Evolutionary conservation across 1,140 invertebrate species (phyloP).

Genomic region (Arion vulgaris): DNA sequence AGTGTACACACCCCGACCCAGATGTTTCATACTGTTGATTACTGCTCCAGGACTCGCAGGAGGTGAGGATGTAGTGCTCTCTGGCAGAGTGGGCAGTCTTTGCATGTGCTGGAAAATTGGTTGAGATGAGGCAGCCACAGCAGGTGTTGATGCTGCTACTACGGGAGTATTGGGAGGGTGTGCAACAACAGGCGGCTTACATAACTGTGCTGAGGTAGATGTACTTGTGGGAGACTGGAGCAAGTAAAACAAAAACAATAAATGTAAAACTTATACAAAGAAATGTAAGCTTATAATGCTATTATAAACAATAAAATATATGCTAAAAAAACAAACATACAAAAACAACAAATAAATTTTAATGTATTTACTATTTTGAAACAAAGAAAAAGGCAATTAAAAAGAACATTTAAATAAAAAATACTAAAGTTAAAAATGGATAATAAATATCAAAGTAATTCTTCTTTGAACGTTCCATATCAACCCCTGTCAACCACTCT

Average conservation of each 20-base stretch:
- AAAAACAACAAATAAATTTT: no score
- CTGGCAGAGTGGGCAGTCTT: constrained; percentile 36
- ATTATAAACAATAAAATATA: no score
- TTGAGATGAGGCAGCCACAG: not conserved
- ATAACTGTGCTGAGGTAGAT: not conserved
- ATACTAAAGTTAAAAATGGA: no score
- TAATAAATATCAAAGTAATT: no score
- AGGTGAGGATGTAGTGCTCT: constrained; percentile 42
- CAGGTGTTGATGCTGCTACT: not conserved
- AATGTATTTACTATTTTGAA: no score
- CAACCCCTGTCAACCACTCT: no score
- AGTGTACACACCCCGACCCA: constrained; percentile 85
- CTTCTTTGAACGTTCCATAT: no score
- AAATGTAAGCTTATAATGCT: no score
- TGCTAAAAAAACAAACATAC: no score
- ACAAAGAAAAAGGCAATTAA: no score
- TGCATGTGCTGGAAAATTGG: constrained; percentile 26
- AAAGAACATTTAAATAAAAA: no score
- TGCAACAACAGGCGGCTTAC: not conserved
- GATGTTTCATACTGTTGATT: constrained; percentile 93
- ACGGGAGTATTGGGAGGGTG: not conserved
- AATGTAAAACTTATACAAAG: no score
- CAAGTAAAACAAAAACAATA: not conserved
- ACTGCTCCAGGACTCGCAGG: constrained; percentile 79
- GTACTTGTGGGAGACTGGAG: not conserved